Evolutionary conservation across 2,113 vertebrate genomes (phyloP), one percentile per base, ranked within the genome.

Genomic region (crab-eating macaque (Macaca fascicularis)): DNA sequence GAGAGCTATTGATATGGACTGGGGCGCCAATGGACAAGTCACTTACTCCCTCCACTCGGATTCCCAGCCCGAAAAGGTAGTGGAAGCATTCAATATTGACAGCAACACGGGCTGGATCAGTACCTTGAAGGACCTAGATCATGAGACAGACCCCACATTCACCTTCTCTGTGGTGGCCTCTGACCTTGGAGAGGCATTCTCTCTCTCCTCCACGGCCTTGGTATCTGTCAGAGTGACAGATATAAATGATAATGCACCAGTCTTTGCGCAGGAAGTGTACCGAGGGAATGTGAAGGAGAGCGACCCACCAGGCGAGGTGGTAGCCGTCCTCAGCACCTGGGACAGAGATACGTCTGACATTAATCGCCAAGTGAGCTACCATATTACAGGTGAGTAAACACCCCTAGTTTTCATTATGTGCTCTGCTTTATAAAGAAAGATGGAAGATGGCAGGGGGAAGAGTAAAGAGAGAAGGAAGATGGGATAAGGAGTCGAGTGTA

Each of bases 361-460:
- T 40, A 99, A 99, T 97, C 99, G 99, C 40, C 99, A 99, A 99
- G 99, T 99, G 98, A 99, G 99, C 99, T 99, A 99, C 98, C 99
- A 99, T 97, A 99, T 99, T 97, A 99, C 99, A 96, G 99, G 99
- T 99, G 97, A 99, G 99, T 97, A 55, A 9, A 6, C 32, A 14
- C 57, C 50, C 13, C 11, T 23, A 0, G 8, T 50, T 69, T 72
- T 61, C 40, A 32, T 17, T 9, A 0, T 4, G 16, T 52, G 30
- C 79, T 43, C n/a, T 32, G 25, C 72, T 88, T 64, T 30, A 57
- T 93, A 14, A 52, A 48, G 23, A 61, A 86, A 43, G 55, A 48
- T 22, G 38, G 23, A 35, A 30, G 50, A 8, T 23, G 20, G 0
- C 17, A 10, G 32, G 27, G 5, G 0, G 43, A 8, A 38, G n/a